A percentile compares a stretch with the other conserved stretches of the same genome.
Conservation (phyloP, 2,113 vertebrate genomes). For the Nycticryphes semicollaris region DNA sequence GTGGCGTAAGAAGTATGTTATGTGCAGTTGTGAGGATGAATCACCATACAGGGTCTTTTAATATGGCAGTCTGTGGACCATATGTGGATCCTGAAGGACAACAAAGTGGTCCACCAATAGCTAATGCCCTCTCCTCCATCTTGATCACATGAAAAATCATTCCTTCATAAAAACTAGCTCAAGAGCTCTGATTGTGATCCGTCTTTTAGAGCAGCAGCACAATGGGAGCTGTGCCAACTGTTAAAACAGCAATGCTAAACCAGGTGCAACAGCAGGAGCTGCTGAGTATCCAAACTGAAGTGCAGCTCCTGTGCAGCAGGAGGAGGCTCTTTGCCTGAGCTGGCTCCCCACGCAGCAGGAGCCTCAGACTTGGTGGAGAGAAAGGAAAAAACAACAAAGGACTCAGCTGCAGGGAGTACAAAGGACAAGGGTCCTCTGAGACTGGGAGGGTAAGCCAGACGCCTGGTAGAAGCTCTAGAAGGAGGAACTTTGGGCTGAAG, state of each 20-base stretch:
- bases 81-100: neutral
- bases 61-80: neutral
- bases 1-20: conserved; percentile 47
- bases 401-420: neutral
- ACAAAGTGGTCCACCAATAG: neutral
- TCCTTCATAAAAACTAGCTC: neutral
- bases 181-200: neutral
- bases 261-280: neutral
- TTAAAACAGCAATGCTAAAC: neutral
- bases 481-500: neutral
- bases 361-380: neutral
- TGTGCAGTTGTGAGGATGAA: neutral
- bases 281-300: neutral
- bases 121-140: neutral
- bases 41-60: neutral
- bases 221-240: neutral
- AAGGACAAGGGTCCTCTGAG: neutral
- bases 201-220: neutral
- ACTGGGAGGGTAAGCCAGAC: neutral
- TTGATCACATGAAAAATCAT: neutral
- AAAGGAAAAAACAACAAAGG: neutral
- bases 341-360: neutral
- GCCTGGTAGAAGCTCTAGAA: neutral
- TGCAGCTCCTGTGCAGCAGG: neutral
- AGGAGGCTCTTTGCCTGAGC: neutral